Evolutionary conservation across 2,797 vertebrate genomes (phyloP), one percentile per base, ranked within the genome.

Genomic region (Chaunax sp.): DNA sequence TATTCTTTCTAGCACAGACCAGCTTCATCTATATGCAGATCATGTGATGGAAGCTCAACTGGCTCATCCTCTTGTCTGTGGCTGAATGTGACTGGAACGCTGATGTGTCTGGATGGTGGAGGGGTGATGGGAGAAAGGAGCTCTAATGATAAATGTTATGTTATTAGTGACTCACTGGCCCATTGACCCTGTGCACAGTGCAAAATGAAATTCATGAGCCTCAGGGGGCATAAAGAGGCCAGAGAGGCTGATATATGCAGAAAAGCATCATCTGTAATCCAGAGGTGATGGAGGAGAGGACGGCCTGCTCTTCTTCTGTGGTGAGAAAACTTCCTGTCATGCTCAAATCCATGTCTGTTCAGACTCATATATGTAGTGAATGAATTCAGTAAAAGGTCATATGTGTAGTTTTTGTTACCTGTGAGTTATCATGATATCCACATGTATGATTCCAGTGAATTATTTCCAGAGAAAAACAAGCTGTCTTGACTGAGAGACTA

Each of bases 11-110:
- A 69, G 70, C 65, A 70, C 20, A 78, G 68, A 54, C 41, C 59
- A 64, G 75, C 81, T 89, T 92, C 89, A 93, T 93, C 87, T 90
- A 89, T 88, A 93, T 94, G 92, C 92, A 93, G 90, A 92, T 90
- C 83, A 85, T 77, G 87, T 40, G 49, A 61, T 62, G 65, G 81
- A 66, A 82, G 78, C 88, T 90, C 78, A 63, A 57, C 61, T 51
- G 82, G 75, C 83, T 89, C 89, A 86, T 87, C 86, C 61, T 75
- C 81, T 81, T 75, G 83, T 90, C 90, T 90, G 83, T 85, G 84
- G 65, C 80, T 72, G 77, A 78, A 90, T 92, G 91, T 93, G 92
- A 90, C 87, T 86, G 64, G 89, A 86, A 92, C 85, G 71, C 83
- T 86, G 89, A 92, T 91, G 82, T 41, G 60, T 51, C 25, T 30